Base-by-base conservation (phyloP, 2,797 vertebrate species). In the Pangasius sanitwongsei region DNA sequence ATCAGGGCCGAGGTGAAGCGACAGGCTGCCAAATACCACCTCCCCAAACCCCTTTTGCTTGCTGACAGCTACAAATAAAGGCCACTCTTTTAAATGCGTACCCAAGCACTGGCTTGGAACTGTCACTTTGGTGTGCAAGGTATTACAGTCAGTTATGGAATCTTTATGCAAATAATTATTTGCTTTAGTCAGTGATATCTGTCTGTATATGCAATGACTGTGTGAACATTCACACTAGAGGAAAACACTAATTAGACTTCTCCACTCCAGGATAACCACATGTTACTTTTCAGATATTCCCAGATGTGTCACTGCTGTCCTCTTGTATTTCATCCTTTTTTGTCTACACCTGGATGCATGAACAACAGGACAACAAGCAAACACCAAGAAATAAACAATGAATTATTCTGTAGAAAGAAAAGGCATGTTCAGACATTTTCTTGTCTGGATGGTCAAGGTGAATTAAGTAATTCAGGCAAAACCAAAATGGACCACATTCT, bases 1-100 rank as follows among this genome's bases (percentile, higher is more conserved):
- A 97, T 97, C 97, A 97, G 97, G 96, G 95, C 96, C 94, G 94
- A 97, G 96, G 95, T 93, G 95, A 97, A 94, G 95, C 94, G 97
- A 98, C 97, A 97, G 96, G 93, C 94, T 94, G 97, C 96, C 97
- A 97, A 95, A 93, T 91, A 90, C 90, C 57, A 57, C 72, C 89
- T 48, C 57, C 59, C 77, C 87, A 85, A 90, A 88, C 86, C 61
- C 86, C 77, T 44, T 90, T 89, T 70, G 23, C 37, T 81, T 86
- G 84, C 87, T 91, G 82, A 93, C 90, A 93, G 90, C 72, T 81
- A 95, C 93, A 94, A 95, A 96, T 94, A 94, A 94, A 85, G 92
- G 92, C 90, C 37, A 65, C 72, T 90, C 59, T 90, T 92, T 92
- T 92, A 92, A 93, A 94, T 94, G 69, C 93, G 94, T 95, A 94